Conservation (phyloP, 2,888 invertebrate genomes). For the Scaptomyza polygonia region DNA sequence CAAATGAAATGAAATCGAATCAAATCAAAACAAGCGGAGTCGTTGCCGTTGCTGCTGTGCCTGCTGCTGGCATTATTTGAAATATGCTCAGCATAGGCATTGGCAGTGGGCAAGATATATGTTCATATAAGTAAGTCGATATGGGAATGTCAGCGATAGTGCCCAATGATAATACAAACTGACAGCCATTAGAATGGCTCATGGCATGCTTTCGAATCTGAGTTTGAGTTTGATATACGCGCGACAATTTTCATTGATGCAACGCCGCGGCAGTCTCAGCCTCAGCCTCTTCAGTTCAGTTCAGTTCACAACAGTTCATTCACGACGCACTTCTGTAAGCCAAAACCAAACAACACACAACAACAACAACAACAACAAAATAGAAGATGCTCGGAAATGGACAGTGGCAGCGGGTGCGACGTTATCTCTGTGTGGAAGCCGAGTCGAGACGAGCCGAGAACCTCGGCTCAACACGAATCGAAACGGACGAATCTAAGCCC, state of each 20-base stretch:
- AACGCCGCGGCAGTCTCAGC: conserved; percentile 14
- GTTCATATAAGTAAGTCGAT: conserved; percentile 31
- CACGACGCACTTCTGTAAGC: conserved; percentile 21
- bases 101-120: conserved; percentile 3
- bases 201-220: conserved; percentile 55
- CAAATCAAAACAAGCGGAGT: conserved; percentile 57
- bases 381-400: conserved; percentile 31
- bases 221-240: conserved; percentile 57
- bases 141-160: conserved; percentile 38
- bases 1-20: conserved; percentile 59
- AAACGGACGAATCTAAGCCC: conserved; percentile 42
- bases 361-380: no score
- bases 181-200: conserved; percentile 66
- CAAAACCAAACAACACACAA: conserved; percentile 12
- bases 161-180: conserved; percentile 58
- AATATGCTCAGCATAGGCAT: conserved; percentile 53
- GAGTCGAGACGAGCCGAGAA: conserved; percentile 2
- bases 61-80: conserved; percentile 51
- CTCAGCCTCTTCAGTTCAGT: conserved; percentile 8
- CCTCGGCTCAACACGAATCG: conserved; percentile 46
- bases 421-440: conserved; percentile 33
- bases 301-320: conserved; percentile 35
- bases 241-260: conserved; percentile 61
- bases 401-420: conserved; percentile 9
- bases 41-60: conserved; percentile 1